Base-by-base conservation (phyloP, 2,888 invertebrate species). In the Schizaphis graminum region DNA sequence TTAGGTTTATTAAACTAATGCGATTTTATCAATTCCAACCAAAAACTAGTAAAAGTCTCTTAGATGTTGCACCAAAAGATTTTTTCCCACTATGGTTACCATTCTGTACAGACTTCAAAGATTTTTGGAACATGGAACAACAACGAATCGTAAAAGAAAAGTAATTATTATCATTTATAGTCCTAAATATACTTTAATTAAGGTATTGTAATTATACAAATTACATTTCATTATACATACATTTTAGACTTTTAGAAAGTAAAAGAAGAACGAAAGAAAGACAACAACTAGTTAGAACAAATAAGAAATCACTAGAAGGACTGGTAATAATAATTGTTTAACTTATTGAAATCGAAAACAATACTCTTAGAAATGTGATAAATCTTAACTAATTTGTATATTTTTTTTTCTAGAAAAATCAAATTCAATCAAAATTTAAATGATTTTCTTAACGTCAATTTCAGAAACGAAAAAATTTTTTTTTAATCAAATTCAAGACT, bases 61-160 rank as follows among this genome's bases (percentile, higher is more conserved):
- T 96, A 94, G 97, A 97, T 92, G 97, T 97, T 94, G 97, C 98
- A 93, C 98, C 99, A 0, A 98, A 98, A 95, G 98, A 98, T 95
- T 99, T 99, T 96, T 99, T 99, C 95, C 97, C 97, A 94, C 96
- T 98, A 92, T 99, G 99, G 99, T 97, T 97, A 10, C 97, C 97
- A 94, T 99, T 99, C 96, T 98, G 98, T 96, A 97, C 97, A 94
- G 99, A 99, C 96, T 99, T 99, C 96, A 99, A 99, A 96, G 98
- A 98, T 95, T 98, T 98, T 95, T 99, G 98, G 97, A 99, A 99
- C 95, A 98, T 98, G 95, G 99, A 99, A 96, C 97, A 98, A 95
- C 97, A 98, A 95, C 97, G 97, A 95, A 97, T 98, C 89, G 97
- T 98, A 95, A 98, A 98, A 96, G 98, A 98, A 96, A 97, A 97